Base-by-base conservation (phyloP, 2,888 invertebrate species). In the Aradus depressus region DNA sequence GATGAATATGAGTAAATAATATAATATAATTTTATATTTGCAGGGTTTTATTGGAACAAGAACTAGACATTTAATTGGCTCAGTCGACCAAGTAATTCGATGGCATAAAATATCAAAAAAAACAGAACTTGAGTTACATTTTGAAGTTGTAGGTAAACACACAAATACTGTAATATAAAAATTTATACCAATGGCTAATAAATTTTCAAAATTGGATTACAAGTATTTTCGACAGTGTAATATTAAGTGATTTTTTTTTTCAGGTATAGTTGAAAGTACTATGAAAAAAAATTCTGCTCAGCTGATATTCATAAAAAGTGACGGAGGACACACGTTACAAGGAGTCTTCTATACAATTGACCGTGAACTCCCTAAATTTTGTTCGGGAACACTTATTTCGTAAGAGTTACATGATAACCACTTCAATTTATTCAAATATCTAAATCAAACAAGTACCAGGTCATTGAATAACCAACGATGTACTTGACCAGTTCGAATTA, bases 321-420 rank as follows among this genome's bases (percentile, higher is more conserved):
- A 54, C 6, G 38, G 23, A 39, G 51, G 44, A 16, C 44, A n/a
- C 23, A 44, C 23, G n/a, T 44, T 44, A 25, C 56, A 53, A 49
- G 53, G 50, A 18, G 44, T 56, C 6, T 56, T 49, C 23, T 53
- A 49, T 39, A 39, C 31, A 16, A 56, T 56, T 22, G 56, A 56
- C 22, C 38, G 53, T 42, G 32, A 51, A 25, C 22, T 54, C 10
- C 51, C 53, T 22, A 44, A 32, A 23, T 28, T 53, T 19, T 34
- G 37, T 12, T 19, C 48, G 28, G 53, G 53, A 43, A 16, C 48
- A 35, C 18, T 38, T 26, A 35, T 53, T 19, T 47, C 28, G 56
- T 56, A 52, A 48, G 53, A 23, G 19, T 31, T n/a, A n/a, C n/a
- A n/a, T n/a, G n/a, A n/a, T n/a, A n/a, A n/a, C n/a, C n/a, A n/a